phyloP scores from a whole-genome alignment of 1,140 invertebrate genomes.

The Pinna nobilis region DNA sequence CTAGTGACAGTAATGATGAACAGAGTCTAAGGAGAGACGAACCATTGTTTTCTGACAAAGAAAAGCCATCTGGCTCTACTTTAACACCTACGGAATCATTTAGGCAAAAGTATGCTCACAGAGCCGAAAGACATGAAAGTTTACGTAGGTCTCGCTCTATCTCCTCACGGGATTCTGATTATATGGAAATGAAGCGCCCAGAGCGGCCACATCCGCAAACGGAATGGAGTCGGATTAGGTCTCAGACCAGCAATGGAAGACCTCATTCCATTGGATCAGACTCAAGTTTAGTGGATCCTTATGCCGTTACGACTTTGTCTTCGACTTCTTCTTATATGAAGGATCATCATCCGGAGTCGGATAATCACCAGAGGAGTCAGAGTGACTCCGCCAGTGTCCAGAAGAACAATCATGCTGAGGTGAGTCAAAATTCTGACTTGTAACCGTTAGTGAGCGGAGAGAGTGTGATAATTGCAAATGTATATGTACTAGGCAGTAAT shows the following conservation, averaged over 20 bases:
- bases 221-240: slow-evolving; percentile 63
- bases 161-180: slow-evolving; percentile 54
- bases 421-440: no score
- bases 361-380: slow-evolving; percentile 27
- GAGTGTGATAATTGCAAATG: no score
- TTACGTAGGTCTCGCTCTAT: slow-evolving; percentile 62
- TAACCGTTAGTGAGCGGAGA: no score
- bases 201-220: slow-evolving; percentile 53
- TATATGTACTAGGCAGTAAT: no score
- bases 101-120: slow-evolving; percentile 28
- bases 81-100: slow-evolving; percentile 41
- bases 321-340: slow-evolving; percentile 10
- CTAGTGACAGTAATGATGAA: slow-evolving; percentile 8
- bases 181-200: slow-evolving; percentile 61
- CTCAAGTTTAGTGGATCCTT: slow-evolving; percentile 38
- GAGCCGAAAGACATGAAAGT: slow-evolving; percentile 58
- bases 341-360: slow-evolving; percentile 23
- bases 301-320: slow-evolving; percentile 31
- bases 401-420: no score
- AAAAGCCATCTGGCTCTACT: not conserved
- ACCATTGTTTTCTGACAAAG: not conserved
- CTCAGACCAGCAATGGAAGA: slow-evolving; percentile 41
- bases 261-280: slow-evolving; percentile 54
- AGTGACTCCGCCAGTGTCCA: slow-evolving; percentile 26
- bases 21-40: not conserved